These are phyloP conservation scores for Linurgus olivaceus DNA, from an alignment of 2,797 vertebrate genomes.

Conservation along the genomic window DNA sequence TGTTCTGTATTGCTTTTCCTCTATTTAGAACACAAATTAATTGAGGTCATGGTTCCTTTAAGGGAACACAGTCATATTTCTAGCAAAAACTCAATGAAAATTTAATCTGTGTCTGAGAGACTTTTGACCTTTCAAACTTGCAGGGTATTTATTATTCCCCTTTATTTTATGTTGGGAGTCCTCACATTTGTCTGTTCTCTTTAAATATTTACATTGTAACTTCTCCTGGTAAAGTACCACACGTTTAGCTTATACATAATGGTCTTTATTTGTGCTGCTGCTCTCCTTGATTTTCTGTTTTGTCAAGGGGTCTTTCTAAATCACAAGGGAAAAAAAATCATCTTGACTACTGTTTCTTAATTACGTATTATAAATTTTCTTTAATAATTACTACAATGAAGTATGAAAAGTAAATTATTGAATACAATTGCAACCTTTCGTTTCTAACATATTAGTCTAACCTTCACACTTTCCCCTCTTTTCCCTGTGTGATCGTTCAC, in stretches of 20 bases:
- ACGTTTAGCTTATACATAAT: neutral
- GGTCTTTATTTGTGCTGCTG: neutral
- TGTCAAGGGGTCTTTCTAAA: neutral
- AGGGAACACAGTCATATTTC: constrained; percentile 23
- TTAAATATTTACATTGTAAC: constrained; percentile 62
- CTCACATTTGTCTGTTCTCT: constrained; percentile 51
- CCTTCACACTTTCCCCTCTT: constrained; percentile 1
- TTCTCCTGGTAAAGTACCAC: neutral
- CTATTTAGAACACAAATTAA: constrained; percentile 53
- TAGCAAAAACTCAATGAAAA: constrained; percentile 55
- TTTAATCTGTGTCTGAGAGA: constrained; percentile 60
- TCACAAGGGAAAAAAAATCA: neutral
- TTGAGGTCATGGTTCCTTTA: constrained; percentile 40
- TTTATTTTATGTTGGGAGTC: constrained; percentile 38
- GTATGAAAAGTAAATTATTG: constrained; percentile 10
- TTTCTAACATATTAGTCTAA: constrained; percentile 16
- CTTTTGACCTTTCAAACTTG: constrained; percentile 63
- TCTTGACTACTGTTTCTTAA: neutral
- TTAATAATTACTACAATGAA: neutral
- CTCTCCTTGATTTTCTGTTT: neutral
- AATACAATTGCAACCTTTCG: neutral
- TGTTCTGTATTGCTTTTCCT: neutral
- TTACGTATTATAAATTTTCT: constrained; percentile 4
- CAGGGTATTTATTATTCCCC: constrained; percentile 49
- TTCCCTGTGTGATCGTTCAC: neutral